Percentiles rank a stretch among this genome's conserved stretches.
Evolutionary conservation across 2,113 vertebrate species (phyloP).

Genomic region (Tichodroma muraria): DNA sequence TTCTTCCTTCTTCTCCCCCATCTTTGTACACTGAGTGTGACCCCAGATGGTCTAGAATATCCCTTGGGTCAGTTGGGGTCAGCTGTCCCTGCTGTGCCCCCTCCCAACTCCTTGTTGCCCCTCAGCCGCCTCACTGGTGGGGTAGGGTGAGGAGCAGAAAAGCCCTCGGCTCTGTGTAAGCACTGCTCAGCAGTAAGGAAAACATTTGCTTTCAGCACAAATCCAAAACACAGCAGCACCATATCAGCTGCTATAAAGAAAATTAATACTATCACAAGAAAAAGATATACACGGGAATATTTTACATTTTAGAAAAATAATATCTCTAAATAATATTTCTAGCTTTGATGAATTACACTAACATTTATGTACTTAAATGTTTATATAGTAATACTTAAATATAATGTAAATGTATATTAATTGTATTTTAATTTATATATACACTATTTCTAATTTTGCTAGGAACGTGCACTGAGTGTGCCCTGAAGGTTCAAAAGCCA

Average conservation of each 20-base stretch:
- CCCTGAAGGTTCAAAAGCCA: not conserved
- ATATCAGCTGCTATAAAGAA: not conserved
- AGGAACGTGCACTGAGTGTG: not conserved
- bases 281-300: not conserved
- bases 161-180: not conserved
- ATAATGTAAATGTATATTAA: not conserved
- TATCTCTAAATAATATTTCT: not conserved
- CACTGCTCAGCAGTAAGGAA: not conserved
- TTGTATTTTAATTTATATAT: not conserved
- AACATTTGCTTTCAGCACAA: not conserved
- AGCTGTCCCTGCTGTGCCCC: not conserved
- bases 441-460: not conserved
- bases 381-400: not conserved
- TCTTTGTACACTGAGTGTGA: not conserved
- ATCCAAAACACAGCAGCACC: not conserved
- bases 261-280: not conserved
- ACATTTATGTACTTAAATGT: not conserved
- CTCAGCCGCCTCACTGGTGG: accelerated
- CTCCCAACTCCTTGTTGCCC: not conserved
- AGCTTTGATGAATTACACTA: not conserved
- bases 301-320: not conserved
- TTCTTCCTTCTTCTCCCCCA: not conserved
- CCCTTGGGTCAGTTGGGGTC: not conserved
- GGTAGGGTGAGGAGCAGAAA: not conserved
- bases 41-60: not conserved